Evolutionary conservation across 2,888 invertebrate species (phyloP), one percentile per base, ranked within the genome.

Genomic region (Xanthia togata): DNA sequence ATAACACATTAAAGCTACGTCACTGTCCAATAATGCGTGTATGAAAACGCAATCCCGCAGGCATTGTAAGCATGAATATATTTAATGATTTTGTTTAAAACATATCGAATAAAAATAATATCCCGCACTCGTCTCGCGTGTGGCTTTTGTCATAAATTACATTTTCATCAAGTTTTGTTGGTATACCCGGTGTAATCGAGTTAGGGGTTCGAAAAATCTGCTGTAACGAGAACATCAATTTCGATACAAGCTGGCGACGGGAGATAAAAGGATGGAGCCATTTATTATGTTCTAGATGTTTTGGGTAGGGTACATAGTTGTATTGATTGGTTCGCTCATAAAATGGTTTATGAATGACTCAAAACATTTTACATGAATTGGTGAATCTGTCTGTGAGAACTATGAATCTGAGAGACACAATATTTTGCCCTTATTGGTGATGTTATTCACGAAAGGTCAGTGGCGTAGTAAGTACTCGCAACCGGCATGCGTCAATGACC

Each of bases 131-230:
- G 35, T n/a, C 3, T 59, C 67, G 70, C 35, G 70, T 57, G 65
- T 81, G 68, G 59, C 64, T 62, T 73, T 64, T 73, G 55, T 71
- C 73, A 38, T 79, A 79, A 77, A 85, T 83, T 81, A 73, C 62
- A 83, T 74, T 83, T 85, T 78, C 74, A 78, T 85, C 53, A 82
- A 72, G 44, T 72, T 85, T 78, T 78, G 85, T 71, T 81, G 44
- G 73, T 59, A 60, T 38, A 62, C 31, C 35, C 68, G 20, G 23
- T 78, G 62, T 83, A 74, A 85, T 82, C 73, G 82, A 82, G 64
- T 85, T 71, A n/a, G 47, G 64, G 41, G 50, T 64, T 67, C 65
- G 47, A 74, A 72, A 82, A 83, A 60, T 73, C 62, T 31, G 50
- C 31, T 59, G 62, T 78, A 70, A 78, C 41, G 64, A 59, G 62